phyloP scores from a whole-genome alignment of 1,140 invertebrate genomes.

The Rhyacophila brunnea region DNA sequence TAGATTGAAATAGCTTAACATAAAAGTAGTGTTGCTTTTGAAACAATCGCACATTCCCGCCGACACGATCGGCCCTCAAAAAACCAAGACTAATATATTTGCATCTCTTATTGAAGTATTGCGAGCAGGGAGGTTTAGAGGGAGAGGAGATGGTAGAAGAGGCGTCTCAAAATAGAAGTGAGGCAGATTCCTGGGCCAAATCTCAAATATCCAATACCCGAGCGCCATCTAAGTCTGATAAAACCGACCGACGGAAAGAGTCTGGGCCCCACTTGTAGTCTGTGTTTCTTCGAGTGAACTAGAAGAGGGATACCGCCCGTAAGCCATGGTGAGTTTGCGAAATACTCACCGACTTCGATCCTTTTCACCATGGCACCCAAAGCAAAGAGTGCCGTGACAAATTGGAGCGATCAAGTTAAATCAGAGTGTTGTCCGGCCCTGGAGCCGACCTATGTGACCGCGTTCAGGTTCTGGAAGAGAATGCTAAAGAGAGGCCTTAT shows the following conservation, averaged over 20 bases:
- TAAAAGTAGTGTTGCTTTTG: constrained; percentile 48
- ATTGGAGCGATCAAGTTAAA: constrained; percentile 5
- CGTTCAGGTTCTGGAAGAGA: constrained; percentile 42
- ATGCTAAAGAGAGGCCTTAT: constrained; percentile 43
- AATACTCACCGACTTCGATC: constrained; percentile 31
- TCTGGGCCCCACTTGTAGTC: constrained; percentile 71
- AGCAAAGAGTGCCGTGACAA: background rate
- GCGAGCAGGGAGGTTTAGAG: constrained; percentile 40
- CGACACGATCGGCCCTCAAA: constrained; percentile 29
- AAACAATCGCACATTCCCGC: constrained; percentile 39
- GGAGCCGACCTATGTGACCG: constrained; percentile 39
- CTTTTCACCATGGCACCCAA: constrained; percentile 17
- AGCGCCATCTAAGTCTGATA: constrained; percentile 71
- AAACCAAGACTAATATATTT: constrained; percentile 41
- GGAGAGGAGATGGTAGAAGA: constrained; percentile 25
- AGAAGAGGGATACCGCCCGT: constrained; percentile 56
- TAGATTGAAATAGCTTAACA: constrained; percentile 51
- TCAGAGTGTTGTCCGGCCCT: constrained; percentile 25
- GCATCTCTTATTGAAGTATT: constrained; percentile 25
- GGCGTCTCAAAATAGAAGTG: constrained; percentile 54
- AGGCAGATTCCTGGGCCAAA: constrained; percentile 57
- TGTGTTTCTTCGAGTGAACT: constrained; percentile 67
- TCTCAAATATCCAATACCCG: constrained; percentile 57
- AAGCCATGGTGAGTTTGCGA: constrained; percentile 64
- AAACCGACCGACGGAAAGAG: constrained; percentile 65